Evolutionary conservation across 2,797 vertebrate genomes (phyloP).

Genomic region (Pseudochaenichthys georgianus): DNA sequence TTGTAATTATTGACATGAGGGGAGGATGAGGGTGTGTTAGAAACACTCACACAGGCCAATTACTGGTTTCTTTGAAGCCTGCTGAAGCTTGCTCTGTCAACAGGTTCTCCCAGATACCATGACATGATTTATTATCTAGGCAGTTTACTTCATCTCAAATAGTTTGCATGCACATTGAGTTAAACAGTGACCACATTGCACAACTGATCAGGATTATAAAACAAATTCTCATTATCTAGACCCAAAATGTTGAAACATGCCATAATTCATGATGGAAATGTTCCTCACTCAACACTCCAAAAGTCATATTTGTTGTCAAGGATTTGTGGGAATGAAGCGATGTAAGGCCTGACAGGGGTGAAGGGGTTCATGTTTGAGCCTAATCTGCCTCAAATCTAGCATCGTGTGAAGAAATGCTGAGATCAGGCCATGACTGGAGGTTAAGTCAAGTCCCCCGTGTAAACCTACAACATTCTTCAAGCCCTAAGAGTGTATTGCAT

Average conservation of each 20-base stretch:
- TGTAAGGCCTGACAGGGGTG: conserved; percentile 38
- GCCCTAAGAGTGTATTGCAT: conserved; percentile 85
- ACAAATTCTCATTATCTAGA: conserved; percentile 1
- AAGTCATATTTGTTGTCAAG: conserved; percentile 32
- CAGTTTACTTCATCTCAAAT: conserved; percentile 32
- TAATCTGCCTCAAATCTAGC: conserved; percentile 86
- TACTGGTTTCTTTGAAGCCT: conserved; percentile 63
- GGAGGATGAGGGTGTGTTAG: conserved; percentile 48
- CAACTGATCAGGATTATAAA: conserved; percentile 15
- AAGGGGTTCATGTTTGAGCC: conserved; percentile 58
- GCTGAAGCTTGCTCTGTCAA: conserved; percentile 59
- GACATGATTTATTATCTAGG: conserved; percentile 53
- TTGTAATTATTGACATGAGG: conserved; percentile 73
- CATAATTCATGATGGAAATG: conserved; percentile 19
- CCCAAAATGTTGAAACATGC: conserved; percentile 7
- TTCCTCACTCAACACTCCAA: conserved; percentile 17
- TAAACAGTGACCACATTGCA: conserved; percentile 26
- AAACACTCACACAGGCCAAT: conserved; percentile 53
- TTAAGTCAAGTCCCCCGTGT: conserved; percentile 90
- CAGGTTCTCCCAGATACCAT: conserved; percentile 57
- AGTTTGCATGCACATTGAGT: conserved; percentile 31
- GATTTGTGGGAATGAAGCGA: conserved; percentile 11
- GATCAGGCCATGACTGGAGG: conserved; percentile 85
- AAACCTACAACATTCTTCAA: conserved; percentile 90
- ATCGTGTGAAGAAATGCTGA: conserved; percentile 88